These are phyloP conservation scores for Amphiura filiformis DNA, from an alignment of 35 echinoderm and acorn worm genomes.

Conservation along the genomic window DNA sequence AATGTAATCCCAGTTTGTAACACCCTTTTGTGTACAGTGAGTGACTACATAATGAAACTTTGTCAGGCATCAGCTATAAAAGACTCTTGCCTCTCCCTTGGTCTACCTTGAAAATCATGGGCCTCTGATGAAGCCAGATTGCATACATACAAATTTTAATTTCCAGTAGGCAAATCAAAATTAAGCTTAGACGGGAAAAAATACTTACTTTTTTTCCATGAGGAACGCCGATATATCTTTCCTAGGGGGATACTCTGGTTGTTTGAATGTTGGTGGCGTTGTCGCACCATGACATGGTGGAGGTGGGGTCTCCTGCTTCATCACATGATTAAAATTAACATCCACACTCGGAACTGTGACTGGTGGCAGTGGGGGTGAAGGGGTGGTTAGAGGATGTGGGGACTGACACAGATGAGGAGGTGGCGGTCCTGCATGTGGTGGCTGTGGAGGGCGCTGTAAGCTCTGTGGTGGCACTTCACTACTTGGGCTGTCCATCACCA, in stretches of 20 bases:
- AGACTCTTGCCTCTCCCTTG: too few species aligned
- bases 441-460: constrained; percentile 6
- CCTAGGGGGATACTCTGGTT: constrained; percentile 18
- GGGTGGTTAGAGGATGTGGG: neutral
- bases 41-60: too few species aligned
- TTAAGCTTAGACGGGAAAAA: too few species aligned
- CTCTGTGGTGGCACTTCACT: constrained; percentile 32
- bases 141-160: too few species aligned
- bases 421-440: neutral
- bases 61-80: too few species aligned
- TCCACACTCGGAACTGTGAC: constrained; percentile 24
- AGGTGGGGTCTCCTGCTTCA: constrained; percentile 47
- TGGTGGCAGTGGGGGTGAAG: neutral
- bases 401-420: neutral
- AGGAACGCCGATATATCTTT: constrained; percentile 14
- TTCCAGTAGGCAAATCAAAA: too few species aligned
- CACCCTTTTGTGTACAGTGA: too few species aligned
- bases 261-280: constrained; percentile 40
- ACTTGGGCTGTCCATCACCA: constrained; percentile 49
- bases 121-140: too few species aligned
- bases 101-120: too few species aligned
- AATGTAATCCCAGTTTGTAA: too few species aligned
- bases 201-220: constrained; percentile 54
- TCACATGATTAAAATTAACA: constrained; percentile 44
- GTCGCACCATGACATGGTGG: neutral